phyloP scores from a whole-genome alignment of 2,113 vertebrate genomes.

The Cettia cetti region DNA sequence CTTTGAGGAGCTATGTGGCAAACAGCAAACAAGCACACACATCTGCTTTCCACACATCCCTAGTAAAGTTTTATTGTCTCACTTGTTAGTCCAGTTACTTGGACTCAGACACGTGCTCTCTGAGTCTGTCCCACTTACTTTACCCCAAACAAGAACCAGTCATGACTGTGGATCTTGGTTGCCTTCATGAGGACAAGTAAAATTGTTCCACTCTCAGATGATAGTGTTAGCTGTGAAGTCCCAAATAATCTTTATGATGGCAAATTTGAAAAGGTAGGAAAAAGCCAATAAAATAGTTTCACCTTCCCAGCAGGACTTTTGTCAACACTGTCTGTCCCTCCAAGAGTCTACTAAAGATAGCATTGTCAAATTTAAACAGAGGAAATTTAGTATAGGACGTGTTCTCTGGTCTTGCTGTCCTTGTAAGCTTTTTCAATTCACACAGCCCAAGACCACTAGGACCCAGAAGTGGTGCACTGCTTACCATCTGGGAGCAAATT shows the following conservation, averaged over 20 bases:
- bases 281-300: not conserved
- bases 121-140: accelerated
- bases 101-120: not conserved
- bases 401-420: not conserved
- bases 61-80: not conserved
- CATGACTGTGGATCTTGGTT: accelerated
- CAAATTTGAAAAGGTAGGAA: not conserved
- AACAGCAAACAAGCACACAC: not conserved
- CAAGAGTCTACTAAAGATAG: not conserved
- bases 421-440: not conserved
- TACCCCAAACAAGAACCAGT: not conserved
- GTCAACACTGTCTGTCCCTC: not conserved
- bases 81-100: not conserved
- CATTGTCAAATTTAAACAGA: not conserved
- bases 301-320: not conserved
- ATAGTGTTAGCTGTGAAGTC: not conserved
- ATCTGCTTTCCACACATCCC: not conserved
- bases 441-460: not conserved
- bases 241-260: not conserved
- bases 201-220: not conserved
- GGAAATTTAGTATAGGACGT: not conserved
- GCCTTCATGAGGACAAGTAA: not conserved
- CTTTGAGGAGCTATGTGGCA: not conserved
- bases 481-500: accelerated
- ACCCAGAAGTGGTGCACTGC: not conserved